Evolutionary conservation across 2,888 invertebrate species (phyloP), one percentile per base, ranked within the genome.

Genomic region (Drosophila affinis): DNA sequence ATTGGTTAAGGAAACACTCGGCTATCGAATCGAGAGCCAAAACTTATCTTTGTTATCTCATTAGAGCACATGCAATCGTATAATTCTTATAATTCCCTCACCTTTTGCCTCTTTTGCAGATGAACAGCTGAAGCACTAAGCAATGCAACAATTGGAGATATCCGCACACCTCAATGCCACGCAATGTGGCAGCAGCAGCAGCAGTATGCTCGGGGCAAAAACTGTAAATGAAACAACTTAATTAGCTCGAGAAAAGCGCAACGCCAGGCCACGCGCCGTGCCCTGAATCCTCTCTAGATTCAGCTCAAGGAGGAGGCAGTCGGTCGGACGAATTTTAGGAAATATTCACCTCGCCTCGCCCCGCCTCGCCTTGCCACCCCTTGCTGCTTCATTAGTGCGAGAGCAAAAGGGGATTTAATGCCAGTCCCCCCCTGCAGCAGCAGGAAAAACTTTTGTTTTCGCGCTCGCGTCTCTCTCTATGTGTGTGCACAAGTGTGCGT

Each of bases 221-320:
- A 88, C 75, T 76, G 82, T 80, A 80, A 80, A 79, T 77, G 83
- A 79, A 81, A 81, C 85, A 88, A 87, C 88, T 89, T 89, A 88
- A 85, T 88, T 89, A 89, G 88, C 75, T 70, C 60, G 61, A 72
- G 58, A 67, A 76, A 73, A 76, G 80, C 75, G 53, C 52, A 54
- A 70, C 62, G 46, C 62, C 75, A 78, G 74, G 53, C 52, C 61
- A 70, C 62, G 46, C 62, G 62, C 63, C 61, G 51, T 54, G 62
- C 29, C 39, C 18, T 3, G 17, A 27, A 57, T 44, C n/a, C 24
- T 4, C 24, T 24, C n/a, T 44, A 32, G 44, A 61, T 21, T n/a
- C 27, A 48, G 48, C 48, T 12, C 53, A 55, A 62, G 76, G 70
- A 71, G 63, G 64, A 72, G 74, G 76, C 65, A 58, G 62, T 67